phyloP scores from a whole-genome alignment of 2,888 invertebrate genomes.

The Trichacis sp. region DNA sequence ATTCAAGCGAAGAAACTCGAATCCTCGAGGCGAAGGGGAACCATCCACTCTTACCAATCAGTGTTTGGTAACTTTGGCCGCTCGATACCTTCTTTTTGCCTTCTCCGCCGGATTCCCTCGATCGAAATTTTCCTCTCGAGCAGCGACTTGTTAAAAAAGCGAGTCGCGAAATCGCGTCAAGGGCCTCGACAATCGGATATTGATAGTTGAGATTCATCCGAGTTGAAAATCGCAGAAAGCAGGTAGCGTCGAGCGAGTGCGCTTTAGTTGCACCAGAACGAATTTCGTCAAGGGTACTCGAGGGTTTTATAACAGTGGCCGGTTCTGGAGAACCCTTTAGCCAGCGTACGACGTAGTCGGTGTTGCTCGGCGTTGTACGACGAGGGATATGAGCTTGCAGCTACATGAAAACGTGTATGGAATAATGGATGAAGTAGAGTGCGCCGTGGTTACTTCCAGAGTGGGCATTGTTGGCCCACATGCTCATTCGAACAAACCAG shows the following conservation, averaged over 20 bases:
- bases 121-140: slow-evolving; percentile 2
- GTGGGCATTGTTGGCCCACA: slow-evolving; percentile 69
- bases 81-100: too few relatives aligned
- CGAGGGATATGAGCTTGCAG: slow-evolving; percentile 18
- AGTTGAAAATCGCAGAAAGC: slow-evolving; percentile 41
- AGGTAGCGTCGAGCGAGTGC: slow-evolving; percentile 54
- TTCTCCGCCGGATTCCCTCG: slow-evolving; percentile 40
- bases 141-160: too few relatives aligned
- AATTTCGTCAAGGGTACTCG: slow-evolving; percentile 61
- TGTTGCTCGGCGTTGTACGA: slow-evolving; percentile 3
- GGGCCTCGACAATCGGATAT: slow-evolving; percentile 2
- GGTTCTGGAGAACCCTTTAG: slow-evolving; percentile 57
- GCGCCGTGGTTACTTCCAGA: slow-evolving; percentile 61
- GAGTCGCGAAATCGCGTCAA: too few relatives aligned
- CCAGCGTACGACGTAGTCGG: slow-evolving; percentile 17
- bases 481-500: slow-evolving; percentile 64
- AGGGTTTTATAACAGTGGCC: slow-evolving; percentile 58
- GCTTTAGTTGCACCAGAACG: slow-evolving; percentile 54
- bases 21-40: slow-evolving; percentile 49
- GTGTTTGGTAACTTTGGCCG: slow-evolving; percentile 54
- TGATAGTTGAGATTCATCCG: slow-evolving; percentile 12
- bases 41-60: slow-evolving; percentile 48
- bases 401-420: slow-evolving; percentile 58
- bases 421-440: slow-evolving; percentile 66
- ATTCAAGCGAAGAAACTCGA: slow-evolving; percentile 66